phyloP scores from a whole-genome alignment of 2,888 invertebrate genomes.

The Aporophyla lueneburgensis region DNA sequence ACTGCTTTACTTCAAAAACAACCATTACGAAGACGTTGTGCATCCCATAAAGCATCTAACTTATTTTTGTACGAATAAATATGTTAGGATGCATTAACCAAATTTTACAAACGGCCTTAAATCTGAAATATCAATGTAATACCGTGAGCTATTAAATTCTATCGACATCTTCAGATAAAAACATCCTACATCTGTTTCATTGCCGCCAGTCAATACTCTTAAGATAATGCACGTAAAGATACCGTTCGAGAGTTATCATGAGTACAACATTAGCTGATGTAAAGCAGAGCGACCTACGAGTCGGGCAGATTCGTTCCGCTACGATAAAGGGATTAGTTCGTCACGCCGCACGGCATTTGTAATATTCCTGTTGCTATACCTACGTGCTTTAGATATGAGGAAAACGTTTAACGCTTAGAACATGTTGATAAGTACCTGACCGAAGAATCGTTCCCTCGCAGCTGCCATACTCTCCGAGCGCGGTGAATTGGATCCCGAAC shows the following conservation, averaged over 20 bases:
- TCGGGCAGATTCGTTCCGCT: slow-evolving; percentile 81
- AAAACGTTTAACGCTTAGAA: slow-evolving; percentile 32
- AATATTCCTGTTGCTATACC: slow-evolving; percentile 75
- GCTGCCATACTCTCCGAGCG: slow-evolving; percentile 84
- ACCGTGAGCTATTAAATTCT: slow-evolving; percentile 50
- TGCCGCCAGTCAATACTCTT: slow-evolving; percentile 68
- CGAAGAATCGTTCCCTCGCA: slow-evolving; percentile 88
- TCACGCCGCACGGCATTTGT: slow-evolving; percentile 75
- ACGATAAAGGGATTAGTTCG: slow-evolving; percentile 86
- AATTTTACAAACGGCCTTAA: slow-evolving; percentile 8
- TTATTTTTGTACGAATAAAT: slow-evolving; percentile 7
- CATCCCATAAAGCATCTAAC: slow-evolving; percentile 11
- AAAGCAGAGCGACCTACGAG: slow-evolving; percentile 82
- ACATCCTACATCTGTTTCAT: slow-evolving; percentile 77
- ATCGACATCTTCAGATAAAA: slow-evolving; percentile 67
- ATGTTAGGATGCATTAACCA: slow-evolving; percentile 3
- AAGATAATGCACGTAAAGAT: slow-evolving; percentile 76
- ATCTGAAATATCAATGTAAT: slow-evolving; percentile 19
- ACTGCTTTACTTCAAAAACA: slow-evolving; percentile 38
- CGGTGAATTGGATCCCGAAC: slow-evolving; percentile 75
- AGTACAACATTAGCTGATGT: slow-evolving; percentile 80
- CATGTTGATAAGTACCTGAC: slow-evolving; percentile 79
- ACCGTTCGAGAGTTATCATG: slow-evolving; percentile 77
- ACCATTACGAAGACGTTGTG: slow-evolving; percentile 25
- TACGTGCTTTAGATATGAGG: slow-evolving; percentile 62